These are phyloP conservation scores for Syngnathus acus DNA, from an alignment of 2,797 vertebrate species.

Conservation along the genomic window DNA sequence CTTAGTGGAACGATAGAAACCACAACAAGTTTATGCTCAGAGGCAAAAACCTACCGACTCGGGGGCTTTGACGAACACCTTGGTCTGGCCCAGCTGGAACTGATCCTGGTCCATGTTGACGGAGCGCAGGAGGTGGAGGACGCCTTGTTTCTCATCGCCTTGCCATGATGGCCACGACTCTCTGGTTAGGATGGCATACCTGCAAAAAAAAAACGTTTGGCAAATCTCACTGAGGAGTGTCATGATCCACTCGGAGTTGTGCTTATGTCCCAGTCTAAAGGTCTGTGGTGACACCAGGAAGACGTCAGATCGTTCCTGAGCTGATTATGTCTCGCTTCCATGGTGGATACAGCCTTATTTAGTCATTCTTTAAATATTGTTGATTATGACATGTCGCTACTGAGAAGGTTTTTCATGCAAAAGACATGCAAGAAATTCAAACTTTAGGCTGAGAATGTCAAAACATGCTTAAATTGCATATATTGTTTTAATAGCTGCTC, in stretches of 20 bases:
- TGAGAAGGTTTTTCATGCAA: no score
- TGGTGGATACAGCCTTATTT: no score
- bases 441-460: not conserved
- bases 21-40: not conserved
- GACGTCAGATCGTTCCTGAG: no score
- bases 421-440: not conserved
- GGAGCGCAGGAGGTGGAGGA: slow-evolving; percentile 84
- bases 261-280: no score
- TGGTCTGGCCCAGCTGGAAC: slow-evolving; percentile 88
- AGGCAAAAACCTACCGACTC: slow-evolving; percentile 78
- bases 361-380: no score
- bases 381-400: no score
- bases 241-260: no score
- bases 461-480: not conserved
- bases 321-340: no score
- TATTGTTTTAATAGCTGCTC: not conserved
- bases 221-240: no score
- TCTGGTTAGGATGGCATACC: slow-evolving; percentile 94
- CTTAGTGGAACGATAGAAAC: not conserved
- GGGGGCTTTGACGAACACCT: slow-evolving; percentile 94
- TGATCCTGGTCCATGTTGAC: slow-evolving; percentile 96
- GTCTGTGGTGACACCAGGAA: no score
- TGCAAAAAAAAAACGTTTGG: slow-evolving; percentile 34
- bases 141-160: slow-evolving; percentile 92
- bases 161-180: slow-evolving; percentile 94